A percentile compares a stretch with the other conserved stretches of the same genome.
phyloP scores from a whole-genome alignment of 2,797 vertebrate species.

The Gephyroberyx darwinii region DNA sequence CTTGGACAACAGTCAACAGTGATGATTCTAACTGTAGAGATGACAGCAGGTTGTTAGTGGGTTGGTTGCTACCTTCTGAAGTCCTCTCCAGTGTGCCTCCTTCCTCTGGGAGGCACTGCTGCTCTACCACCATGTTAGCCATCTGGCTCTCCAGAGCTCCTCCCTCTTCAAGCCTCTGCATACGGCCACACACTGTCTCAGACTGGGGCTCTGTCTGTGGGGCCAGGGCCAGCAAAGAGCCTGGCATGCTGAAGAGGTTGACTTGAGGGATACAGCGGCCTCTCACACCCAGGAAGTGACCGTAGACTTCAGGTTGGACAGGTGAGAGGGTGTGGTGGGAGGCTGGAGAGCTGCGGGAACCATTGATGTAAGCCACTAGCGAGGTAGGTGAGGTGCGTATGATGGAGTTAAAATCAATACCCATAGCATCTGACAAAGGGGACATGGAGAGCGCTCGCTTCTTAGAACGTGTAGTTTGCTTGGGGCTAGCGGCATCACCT shows the following conservation, averaged over 20 bases:
- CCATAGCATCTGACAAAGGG: conserved; percentile 90
- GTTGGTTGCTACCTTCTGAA: conserved; percentile 72
- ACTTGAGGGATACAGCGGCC: conserved; percentile 88
- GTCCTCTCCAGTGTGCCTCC: conserved; percentile 59
- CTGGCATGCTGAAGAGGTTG: conserved; percentile 64
- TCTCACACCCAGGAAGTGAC: conserved; percentile 92
- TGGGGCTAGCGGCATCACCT: conserved; percentile 84
- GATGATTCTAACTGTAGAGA: conserved; percentile 61
- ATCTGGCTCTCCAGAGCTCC: conserved; percentile 79
- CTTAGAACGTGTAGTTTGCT: conserved; percentile 82
- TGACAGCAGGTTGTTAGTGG: conserved; percentile 69
- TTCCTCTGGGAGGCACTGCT: conserved; percentile 74
- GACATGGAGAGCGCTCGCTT: conserved; percentile 90
- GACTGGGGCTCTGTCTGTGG: conserved; percentile 58
- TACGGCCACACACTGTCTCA: conserved; percentile 71
- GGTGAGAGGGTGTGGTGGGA: conserved; percentile 83
- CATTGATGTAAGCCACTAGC: conserved; percentile 93
- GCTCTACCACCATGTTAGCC: conserved; percentile 91
- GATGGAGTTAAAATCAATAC: conserved; percentile 92
- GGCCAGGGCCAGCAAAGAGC: conserved; percentile 66
- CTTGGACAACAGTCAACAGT: conserved; percentile 56
- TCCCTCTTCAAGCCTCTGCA: conserved; percentile 86
- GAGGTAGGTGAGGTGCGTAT: conserved; percentile 96
- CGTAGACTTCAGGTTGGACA: conserved; percentile 89
- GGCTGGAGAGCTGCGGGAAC: conserved; percentile 85